Evolutionary conservation across 2,797 vertebrate genomes (phyloP), one percentile per base, ranked within the genome.

Genomic region (Amniataba percoides): DNA sequence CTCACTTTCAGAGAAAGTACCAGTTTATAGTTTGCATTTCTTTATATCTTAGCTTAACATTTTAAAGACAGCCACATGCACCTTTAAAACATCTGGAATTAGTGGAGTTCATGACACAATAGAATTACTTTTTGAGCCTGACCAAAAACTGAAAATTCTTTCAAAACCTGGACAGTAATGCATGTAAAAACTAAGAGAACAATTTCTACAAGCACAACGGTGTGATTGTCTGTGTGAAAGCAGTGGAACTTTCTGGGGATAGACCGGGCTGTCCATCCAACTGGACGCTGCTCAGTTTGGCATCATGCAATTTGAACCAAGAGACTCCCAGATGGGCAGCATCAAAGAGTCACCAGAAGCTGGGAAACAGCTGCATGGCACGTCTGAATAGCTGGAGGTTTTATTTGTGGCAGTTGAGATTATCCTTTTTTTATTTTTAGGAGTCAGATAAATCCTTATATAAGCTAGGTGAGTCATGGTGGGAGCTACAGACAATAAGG

Each of bases 401-500:
- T 84, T 87, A 90, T 92, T 91, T 87, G 83, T 48, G 81, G 80
- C 81, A 7, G 70, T 89, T 87, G 80, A 90, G 83, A 91, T 94
- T 89, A 92, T 87, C 89, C 55, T 56, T 82, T 90, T 88, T 86
- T 91, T 95, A 94, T 94, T 95, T 95, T 94, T 93, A 92, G 93
- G 86, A 80, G 68, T 79, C 70, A 74, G 76, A 93, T 90, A 88
- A 93, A 91, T 82, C 89, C 91, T 87, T 82, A 78, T 80, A 78
- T 93, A 93, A 93, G 90, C 86, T 83, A 90, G 87, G 85, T 87
- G 92, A 91, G 89, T 92, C 87, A 91, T 77, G 77, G 63, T 78
- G 69, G 83, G 85, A 84, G 71, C 73, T 51, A 27, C 49, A 76
- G 87, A 90, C 89, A 92, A 86, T 78, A 72, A 68, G 80, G 78